phyloP scores from a whole-genome alignment of 2,888 invertebrate genomes.

The Holacanthella duospinosa region DNA sequence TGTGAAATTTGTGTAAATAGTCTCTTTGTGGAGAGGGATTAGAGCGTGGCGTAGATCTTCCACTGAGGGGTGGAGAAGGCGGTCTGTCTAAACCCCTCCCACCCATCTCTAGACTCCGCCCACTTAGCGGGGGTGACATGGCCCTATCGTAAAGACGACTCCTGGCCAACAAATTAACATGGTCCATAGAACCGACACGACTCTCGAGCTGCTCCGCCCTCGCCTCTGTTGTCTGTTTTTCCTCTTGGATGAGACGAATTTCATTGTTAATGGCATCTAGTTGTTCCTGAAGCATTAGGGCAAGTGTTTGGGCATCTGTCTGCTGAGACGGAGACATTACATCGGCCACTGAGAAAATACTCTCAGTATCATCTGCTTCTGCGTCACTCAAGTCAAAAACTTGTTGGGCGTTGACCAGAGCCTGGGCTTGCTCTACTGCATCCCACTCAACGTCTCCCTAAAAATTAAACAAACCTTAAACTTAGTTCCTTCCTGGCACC shows the following conservation, averaged over 20 bases:
- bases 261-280: slow-evolving; percentile 99
- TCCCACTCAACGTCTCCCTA: slow-evolving; percentile 66
- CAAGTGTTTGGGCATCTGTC: slow-evolving; percentile 93
- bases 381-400: slow-evolving; percentile 70
- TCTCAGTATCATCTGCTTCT: slow-evolving; percentile 61
- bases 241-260: slow-evolving; percentile 81
- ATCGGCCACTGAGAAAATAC: slow-evolving; percentile 71
- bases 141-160: slow-evolving; percentile 34
- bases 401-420: slow-evolving; percentile 81
- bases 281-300: slow-evolving; percentile 97
- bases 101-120: slow-evolving; percentile 52
- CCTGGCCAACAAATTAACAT: slow-evolving; percentile 71
- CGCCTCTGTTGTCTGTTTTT: slow-evolving; percentile 93
- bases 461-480: background rate
- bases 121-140: slow-evolving; percentile 42
- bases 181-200: slow-evolving; percentile 87
- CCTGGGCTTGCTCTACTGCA: slow-evolving; percentile 83
- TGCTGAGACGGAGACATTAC: slow-evolving; percentile 53
- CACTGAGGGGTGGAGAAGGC: slow-evolving; percentile 72
- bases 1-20: slow-evolving; percentile 88
- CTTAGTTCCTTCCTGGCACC: background rate
- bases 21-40: slow-evolving; percentile 70
- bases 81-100: slow-evolving; percentile 43
- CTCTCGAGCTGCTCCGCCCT: slow-evolving; percentile 90
- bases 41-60: slow-evolving; percentile 73